Conservation (phyloP, 2,888 invertebrate genomes). For the Nysson spinosus region DNA sequence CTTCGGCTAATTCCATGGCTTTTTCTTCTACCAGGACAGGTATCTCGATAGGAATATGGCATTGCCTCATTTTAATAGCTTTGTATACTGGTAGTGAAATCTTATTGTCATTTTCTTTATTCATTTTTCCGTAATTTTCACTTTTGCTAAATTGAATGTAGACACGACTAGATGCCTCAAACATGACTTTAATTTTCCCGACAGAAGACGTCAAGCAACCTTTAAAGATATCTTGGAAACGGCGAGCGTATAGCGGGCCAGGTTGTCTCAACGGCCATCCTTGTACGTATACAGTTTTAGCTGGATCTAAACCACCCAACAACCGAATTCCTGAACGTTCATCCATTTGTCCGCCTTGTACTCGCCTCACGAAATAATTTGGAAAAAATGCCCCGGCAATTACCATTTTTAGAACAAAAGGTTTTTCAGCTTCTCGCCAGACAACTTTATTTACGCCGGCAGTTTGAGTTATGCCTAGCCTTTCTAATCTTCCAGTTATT, state of each 20-base stretch:
- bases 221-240: slow-evolving; percentile 81
- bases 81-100: slow-evolving; percentile 84
- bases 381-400: slow-evolving; percentile 95
- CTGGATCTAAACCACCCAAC: slow-evolving; percentile 87
- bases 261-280: slow-evolving; percentile 81
- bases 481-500: slow-evolving; percentile 81
- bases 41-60: slow-evolving; percentile 75
- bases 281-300: slow-evolving; percentile 84
- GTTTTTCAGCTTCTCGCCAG: slow-evolving; percentile 79
- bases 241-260: slow-evolving; percentile 83
- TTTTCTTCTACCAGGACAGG: slow-evolving; percentile 75
- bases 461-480: slow-evolving; percentile 81
- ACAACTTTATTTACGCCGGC: slow-evolving; percentile 76
- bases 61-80: slow-evolving; percentile 83
- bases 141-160: slow-evolving; percentile 83
- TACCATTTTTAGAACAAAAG: slow-evolving; percentile 85
- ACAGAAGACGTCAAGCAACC: slow-evolving; percentile 66
- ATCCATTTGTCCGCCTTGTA: slow-evolving; percentile 74
- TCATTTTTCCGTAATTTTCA: slow-evolving; percentile 60
- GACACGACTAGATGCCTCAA: slow-evolving; percentile 81
- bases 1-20: slow-evolving; percentile 60
- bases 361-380: slow-evolving; percentile 86
- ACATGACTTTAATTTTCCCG: slow-evolving; percentile 62
- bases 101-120: slow-evolving; percentile 35
- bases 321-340: slow-evolving; percentile 83